Evolutionary conservation across 2,113 vertebrate species (phyloP).

Genomic region (Rhinolophus sinicus): DNA sequence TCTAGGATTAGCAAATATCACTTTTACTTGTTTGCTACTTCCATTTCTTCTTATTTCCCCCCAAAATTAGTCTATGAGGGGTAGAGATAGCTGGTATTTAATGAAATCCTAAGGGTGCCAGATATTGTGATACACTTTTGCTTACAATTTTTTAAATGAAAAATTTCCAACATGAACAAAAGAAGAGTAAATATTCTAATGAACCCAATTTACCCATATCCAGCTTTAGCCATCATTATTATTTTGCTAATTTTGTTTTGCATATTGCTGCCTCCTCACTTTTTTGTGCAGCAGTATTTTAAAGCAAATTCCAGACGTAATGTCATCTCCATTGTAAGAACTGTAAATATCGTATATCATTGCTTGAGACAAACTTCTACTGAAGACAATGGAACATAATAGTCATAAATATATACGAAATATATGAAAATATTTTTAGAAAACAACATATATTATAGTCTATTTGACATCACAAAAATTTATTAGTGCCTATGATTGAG

Average conservation of each 20-base stretch:
- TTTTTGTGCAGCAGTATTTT: background rate
- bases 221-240: background rate
- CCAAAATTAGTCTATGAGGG: background rate
- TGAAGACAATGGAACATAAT: background rate
- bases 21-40: background rate
- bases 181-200: background rate
- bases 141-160: background rate
- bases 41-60: background rate
- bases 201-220: background rate
- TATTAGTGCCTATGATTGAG: background rate
- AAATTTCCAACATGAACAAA: background rate
- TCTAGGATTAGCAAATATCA: background rate
- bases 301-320: too few species aligned
- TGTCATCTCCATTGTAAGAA: background rate
- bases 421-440: background rate
- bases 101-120: background rate
- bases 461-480: background rate
- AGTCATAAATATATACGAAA: background rate
- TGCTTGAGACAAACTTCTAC: background rate
- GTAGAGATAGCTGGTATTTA: background rate
- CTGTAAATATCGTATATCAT: background rate
- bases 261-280: background rate
- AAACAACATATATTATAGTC: background rate
- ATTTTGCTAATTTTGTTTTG: background rate
- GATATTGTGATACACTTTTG: background rate